These are phyloP conservation scores for Dufourea novaeangliae DNA, from an alignment of 1,140 invertebrate species.

Conservation along the genomic window DNA sequence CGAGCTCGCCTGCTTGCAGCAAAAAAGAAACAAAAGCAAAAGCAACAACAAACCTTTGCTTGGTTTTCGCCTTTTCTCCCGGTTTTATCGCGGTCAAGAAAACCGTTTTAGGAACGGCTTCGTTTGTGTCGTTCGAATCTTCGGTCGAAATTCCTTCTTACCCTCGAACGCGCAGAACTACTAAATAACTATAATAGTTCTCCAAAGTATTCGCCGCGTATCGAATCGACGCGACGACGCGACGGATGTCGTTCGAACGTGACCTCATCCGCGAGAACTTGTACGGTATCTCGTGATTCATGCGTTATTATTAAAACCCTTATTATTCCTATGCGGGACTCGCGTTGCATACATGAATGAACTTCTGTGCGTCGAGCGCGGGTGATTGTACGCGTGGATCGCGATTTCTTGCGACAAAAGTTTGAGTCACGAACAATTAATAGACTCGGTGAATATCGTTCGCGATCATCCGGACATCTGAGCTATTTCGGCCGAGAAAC, in stretches of 20 bases:
- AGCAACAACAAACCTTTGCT: too few relatives aligned
- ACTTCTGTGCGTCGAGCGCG: constrained; percentile 10
- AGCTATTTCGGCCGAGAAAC: constrained; percentile 25
- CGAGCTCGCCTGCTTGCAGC: too few relatives aligned
- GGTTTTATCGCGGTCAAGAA: too few relatives aligned
- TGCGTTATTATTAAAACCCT: constrained; percentile 45
- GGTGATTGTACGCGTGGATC: constrained; percentile 48
- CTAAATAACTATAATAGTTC: too few relatives aligned
- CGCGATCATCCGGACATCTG: constrained; percentile 24
- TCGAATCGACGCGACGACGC: too few relatives aligned
- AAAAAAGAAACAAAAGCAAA: too few relatives aligned
- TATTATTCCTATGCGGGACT: constrained; percentile 24
- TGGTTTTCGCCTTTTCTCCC: too few relatives aligned
- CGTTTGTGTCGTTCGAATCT: too few relatives aligned
- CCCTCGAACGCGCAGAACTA: too few relatives aligned
- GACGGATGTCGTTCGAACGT: background rate
- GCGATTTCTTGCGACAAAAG: constrained; percentile 46
- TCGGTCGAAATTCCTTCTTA: too few relatives aligned
- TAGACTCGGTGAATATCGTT: constrained; percentile 41
- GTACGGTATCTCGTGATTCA: constrained; percentile 43
- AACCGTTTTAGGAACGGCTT: too few relatives aligned
- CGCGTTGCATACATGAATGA: constrained; percentile 45
- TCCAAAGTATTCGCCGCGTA: too few relatives aligned
- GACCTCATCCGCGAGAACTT: constrained; percentile 31
- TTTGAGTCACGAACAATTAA: constrained; percentile 47